A percentile compares a stretch with the other conserved stretches of the same genome.
These are phyloP conservation scores for Ariolimax columbianus DNA, from an alignment of 2,888 invertebrate genomes.

Conservation along the genomic window DNA sequence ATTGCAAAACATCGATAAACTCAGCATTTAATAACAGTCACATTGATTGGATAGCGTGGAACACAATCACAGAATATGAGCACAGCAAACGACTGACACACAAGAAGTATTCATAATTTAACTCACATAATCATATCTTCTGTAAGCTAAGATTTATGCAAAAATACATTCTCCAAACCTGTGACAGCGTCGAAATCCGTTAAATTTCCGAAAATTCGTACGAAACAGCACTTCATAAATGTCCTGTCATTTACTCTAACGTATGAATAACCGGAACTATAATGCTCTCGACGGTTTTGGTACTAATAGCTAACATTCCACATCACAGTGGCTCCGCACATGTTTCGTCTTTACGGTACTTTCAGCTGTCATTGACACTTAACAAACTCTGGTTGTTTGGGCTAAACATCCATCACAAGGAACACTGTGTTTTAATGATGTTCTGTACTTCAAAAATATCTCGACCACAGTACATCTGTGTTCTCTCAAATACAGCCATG, in stretches of 20 bases:
- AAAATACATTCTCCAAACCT: neutral
- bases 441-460: neutral
- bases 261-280: neutral
- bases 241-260: neutral
- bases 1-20: too few species aligned
- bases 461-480: neutral
- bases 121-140: too few species aligned
- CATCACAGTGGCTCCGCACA: neutral
- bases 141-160: too few species aligned
- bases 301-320: neutral
- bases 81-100: too few species aligned
- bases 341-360: neutral
- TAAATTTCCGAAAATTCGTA: neutral
- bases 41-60: too few species aligned
- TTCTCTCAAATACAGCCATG: neutral
- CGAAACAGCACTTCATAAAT: neutral
- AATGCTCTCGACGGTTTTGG: neutral
- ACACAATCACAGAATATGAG: too few species aligned
- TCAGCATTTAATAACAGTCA: too few species aligned
- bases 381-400: neutral
- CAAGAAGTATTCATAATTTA: too few species aligned
- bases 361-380: neutral
- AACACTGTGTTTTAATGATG: neutral
- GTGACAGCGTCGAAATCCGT: neutral
- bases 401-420: neutral